Evolutionary conservation across 2,888 invertebrate species (phyloP), one percentile per base, ranked within the genome.

Genomic region (Sinelater perroti): DNA sequence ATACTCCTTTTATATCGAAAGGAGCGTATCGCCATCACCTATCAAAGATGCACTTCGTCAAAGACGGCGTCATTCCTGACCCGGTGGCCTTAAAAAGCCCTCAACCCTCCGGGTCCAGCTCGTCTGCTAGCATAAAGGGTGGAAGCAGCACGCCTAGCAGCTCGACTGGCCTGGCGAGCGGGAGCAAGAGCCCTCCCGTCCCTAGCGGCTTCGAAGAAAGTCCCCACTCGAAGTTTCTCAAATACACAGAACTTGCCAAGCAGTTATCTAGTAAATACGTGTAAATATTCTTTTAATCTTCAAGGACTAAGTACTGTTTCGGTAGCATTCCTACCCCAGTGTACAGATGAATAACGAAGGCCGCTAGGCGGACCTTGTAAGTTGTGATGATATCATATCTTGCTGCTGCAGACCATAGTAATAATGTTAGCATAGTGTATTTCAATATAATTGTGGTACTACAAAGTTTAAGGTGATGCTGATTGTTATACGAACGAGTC

Each of bases 171-270:
- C 33, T 54, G 31, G 51, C 50, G 14, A 61, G 65, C 18, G 67
- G 72, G 49, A 69, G 70, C 61, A 69, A 78, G 61, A 79, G 78
- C 67, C 77, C 77, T 46, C 80, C 80, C 52, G 78, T 74, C 68
- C 77, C 83, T 78, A 78, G 85, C 69, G 71, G 78, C 21, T 90
- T 88, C 75, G 94, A 94, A 73, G 95, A 95, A 80, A 94, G 93
- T 77, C 93, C 95, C 44, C 95, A 95, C 81, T 95, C 97, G 71
- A 97, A 97, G 84, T 97, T 97, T 85, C 89, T 96, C 70, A 97
- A 97, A 83, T 97, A 97, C 82, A 96, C 96, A 77, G 96, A 97
- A 83, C 88, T 97, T 81, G 97, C 97, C 74, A 97, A 97, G 82
- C 97, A 97, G 83, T 84, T 97, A 79, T 96, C 96, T 78, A 95